Conservation (phyloP, 2,888 invertebrate genomes). For the Drymonia ruficornis region DNA sequence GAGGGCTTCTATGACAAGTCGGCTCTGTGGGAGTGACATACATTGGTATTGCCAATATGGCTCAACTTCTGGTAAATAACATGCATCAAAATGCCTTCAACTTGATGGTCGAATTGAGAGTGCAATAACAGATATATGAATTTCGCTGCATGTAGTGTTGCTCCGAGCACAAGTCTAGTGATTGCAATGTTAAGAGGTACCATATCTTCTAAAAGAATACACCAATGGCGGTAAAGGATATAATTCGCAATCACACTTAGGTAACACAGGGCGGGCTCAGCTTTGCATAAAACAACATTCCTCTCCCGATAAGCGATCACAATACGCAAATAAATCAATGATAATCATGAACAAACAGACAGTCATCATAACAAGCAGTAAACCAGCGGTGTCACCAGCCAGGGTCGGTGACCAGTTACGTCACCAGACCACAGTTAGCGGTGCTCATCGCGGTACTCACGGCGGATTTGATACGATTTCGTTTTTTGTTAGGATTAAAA, state of each 20-base stretch:
- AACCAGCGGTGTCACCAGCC: background rate
- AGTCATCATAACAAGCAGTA: constrained; percentile 3
- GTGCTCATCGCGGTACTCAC: constrained; percentile 1
- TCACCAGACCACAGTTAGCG: constrained; percentile 5
- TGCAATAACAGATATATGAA: too few relatives aligned
- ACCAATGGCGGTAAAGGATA: too few relatives aligned
- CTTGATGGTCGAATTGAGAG: too few relatives aligned
- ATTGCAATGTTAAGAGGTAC: too few relatives aligned
- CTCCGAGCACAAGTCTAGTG: too few relatives aligned
- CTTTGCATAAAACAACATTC: constrained; percentile 3
- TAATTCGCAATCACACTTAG: constrained; percentile 16
- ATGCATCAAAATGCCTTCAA: too few relatives aligned
- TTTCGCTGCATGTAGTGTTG: too few relatives aligned
- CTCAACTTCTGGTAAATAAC: too few relatives aligned
- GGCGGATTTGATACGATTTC: constrained; percentile 5
- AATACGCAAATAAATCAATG: constrained; percentile 5
- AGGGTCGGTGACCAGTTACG: constrained; percentile 7
- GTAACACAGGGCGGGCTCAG: background rate
- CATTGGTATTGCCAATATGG: too few relatives aligned
- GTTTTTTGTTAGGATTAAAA: constrained; percentile 1
- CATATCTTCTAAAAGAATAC: too few relatives aligned
- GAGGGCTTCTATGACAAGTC: too few relatives aligned
- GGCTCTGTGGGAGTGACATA: too few relatives aligned
- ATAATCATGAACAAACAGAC: constrained; percentile 3
- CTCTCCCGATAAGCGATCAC: background rate